A percentile compares a stretch with the other conserved stretches of the same genome.
phyloP scores from a whole-genome alignment of 2,113 vertebrate genomes.

The Vulpes lagopus region DNA sequence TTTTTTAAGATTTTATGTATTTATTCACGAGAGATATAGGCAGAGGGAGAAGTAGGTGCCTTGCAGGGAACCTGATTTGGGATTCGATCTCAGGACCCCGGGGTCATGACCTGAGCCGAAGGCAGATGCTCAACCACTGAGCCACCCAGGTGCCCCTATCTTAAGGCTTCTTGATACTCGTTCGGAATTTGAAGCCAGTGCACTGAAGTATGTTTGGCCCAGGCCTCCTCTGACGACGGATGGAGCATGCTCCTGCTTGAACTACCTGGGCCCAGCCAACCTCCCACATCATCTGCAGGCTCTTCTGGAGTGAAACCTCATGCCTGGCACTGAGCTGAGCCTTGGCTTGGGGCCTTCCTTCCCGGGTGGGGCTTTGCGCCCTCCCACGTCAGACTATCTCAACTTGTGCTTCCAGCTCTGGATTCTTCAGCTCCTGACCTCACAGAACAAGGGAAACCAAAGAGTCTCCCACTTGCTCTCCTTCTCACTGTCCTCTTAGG shows the following conservation, averaged over 20 bases:
- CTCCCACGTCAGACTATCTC: accelerated
- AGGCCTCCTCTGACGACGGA: background rate
- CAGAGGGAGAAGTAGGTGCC: no score
- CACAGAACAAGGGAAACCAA: accelerated
- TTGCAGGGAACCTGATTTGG: no score
- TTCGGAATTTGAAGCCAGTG: background rate
- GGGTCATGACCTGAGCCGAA: no score
- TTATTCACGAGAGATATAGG: no score
- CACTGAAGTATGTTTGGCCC: background rate
- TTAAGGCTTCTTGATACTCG: background rate
- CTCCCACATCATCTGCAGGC: accelerated
- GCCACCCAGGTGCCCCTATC: no score
- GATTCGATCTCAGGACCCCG: no score
- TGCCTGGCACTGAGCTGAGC: accelerated
- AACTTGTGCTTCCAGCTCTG: accelerated
- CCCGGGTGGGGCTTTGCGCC: no score
- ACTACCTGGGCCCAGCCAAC: background rate
- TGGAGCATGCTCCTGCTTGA: background rate
- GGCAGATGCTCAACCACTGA: no score
- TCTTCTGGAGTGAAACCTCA: accelerated
- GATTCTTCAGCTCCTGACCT: no score
- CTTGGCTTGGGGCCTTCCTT: accelerated
- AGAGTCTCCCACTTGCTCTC: background rate
- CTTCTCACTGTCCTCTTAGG: accelerated
- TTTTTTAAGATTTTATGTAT: no score